Conservation (phyloP, 2,113 vertebrate species). For the Colistium nudipinnis region DNA sequence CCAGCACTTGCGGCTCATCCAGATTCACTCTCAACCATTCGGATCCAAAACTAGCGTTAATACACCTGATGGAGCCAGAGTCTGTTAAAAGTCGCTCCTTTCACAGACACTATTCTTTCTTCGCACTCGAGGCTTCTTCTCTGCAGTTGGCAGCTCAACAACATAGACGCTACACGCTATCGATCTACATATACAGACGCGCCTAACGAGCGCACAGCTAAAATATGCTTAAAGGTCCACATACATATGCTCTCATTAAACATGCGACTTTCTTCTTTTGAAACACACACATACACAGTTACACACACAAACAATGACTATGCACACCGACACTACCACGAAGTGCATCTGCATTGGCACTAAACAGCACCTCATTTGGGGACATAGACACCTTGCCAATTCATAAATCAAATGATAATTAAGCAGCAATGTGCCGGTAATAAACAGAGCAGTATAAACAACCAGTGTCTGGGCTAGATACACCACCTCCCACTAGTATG, state of each 20-base stretch:
- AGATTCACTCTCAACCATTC: conserved; percentile 44
- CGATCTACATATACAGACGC: conserved; percentile 6
- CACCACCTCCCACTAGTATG: conserved; percentile 69
- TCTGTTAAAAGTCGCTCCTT: conserved; percentile 8
- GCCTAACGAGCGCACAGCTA: background rate
- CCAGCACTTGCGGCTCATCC: conserved; percentile 38
- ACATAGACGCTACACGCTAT: conserved; percentile 19
- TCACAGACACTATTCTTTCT: background rate
- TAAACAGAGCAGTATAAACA: conserved; percentile 78
- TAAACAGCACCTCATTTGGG: conserved; percentile 61
- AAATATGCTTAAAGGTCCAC: no score
- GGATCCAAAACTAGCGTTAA: conserved; percentile 35
- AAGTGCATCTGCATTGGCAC: conserved; percentile 57
- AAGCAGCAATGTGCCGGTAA: conserved; percentile 73
- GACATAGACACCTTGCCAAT: conserved; percentile 70
- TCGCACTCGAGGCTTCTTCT: conserved; percentile 6
- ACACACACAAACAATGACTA: conserved; percentile 12
- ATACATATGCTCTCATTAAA: conserved; percentile 3
- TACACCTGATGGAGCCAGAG: conserved; percentile 32
- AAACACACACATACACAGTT: background rate
- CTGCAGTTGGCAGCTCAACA: background rate
- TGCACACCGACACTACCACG: conserved; percentile 30
- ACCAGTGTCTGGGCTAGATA: conserved; percentile 69
- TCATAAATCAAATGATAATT: conserved; percentile 83
- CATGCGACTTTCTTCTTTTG: background rate